These are phyloP conservation scores for Oceanites oceanicus DNA, from an alignment of 2,113 vertebrate species.

Conservation along the genomic window DNA sequence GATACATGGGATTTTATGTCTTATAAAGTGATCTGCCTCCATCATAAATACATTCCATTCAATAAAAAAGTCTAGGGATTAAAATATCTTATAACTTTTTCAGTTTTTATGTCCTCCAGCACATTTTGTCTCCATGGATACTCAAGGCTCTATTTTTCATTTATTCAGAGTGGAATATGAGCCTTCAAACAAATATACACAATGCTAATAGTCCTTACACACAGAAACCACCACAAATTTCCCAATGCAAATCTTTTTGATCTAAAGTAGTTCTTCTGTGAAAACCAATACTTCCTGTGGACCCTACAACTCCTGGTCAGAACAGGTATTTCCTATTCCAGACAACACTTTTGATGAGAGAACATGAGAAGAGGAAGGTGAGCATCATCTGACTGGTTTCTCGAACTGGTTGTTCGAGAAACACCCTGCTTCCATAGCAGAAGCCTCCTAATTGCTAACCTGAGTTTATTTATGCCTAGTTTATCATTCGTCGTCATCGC, in stretches of 20 bases:
- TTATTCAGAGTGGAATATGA: background rate
- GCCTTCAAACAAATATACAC: background rate
- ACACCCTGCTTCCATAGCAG: background rate
- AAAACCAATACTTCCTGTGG: background rate
- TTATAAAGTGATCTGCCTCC: background rate
- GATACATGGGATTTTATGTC: background rate
- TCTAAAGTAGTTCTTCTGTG: background rate
- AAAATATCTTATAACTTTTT: background rate
- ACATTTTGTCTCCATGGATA: conserved; percentile 30
- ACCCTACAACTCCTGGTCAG: background rate
- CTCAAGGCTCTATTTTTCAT: background rate
- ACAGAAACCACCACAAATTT: background rate
- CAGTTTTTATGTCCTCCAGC: background rate
- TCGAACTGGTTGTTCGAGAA: background rate
- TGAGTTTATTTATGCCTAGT: background rate
- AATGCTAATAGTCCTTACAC: background rate
- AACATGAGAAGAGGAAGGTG: background rate
- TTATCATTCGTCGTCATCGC: background rate
- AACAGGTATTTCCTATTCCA: background rate
- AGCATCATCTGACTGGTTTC: background rate
- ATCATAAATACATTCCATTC: background rate
- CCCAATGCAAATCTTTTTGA: background rate
- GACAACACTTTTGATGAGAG: background rate
- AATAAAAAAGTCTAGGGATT: background rate
- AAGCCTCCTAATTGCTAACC: background rate